These are phyloP conservation scores for Cuculus canorus DNA, from an alignment of 2,797 vertebrate species.

Conservation along the genomic window DNA sequence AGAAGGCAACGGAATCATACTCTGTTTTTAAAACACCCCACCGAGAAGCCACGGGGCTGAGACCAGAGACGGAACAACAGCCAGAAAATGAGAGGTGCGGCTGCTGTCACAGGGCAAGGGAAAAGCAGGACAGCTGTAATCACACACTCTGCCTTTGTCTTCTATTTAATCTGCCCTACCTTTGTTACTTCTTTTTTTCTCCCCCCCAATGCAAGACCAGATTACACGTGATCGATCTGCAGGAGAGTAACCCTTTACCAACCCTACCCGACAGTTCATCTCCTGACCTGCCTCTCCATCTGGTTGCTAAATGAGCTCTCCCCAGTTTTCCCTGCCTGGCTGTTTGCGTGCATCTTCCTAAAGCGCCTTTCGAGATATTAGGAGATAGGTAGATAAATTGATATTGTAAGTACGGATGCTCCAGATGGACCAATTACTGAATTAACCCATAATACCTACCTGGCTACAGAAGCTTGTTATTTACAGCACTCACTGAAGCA, in stretches of 20 bases:
- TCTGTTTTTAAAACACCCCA: slow-evolving; percentile 49
- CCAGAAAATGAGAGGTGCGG: slow-evolving; percentile 18
- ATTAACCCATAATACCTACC: slow-evolving; percentile 39
- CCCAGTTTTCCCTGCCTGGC: neutral
- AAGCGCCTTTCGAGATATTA: slow-evolving; percentile 12
- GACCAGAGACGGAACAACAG: neutral
- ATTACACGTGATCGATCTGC: neutral
- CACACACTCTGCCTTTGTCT: neutral
- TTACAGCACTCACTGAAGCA: slow-evolving; percentile 13
- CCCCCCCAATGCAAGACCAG: neutral
- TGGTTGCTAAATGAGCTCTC: neutral
- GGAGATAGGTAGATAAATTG: neutral
- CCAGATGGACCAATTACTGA: slow-evolving; percentile 57
- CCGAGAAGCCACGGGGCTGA: slow-evolving; percentile 14
- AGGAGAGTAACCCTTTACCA: slow-evolving; percentile 18
- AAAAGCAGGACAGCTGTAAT: neutral
- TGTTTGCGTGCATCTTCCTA: neutral
- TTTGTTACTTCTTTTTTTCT: neutral
- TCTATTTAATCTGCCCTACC: slow-evolving; percentile 20
- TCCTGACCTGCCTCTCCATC: neutral
- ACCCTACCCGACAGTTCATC: neutral
- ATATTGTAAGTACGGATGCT: neutral
- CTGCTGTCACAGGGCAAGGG: neutral
- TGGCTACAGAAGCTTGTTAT: slow-evolving; percentile 27
- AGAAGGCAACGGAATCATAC: slow-evolving; percentile 43